A percentile compares a stretch with the other conserved stretches of the same genome.
Conservation (phyloP, 2,888 invertebrate species). For the Aproaerema taeniolella region DNA sequence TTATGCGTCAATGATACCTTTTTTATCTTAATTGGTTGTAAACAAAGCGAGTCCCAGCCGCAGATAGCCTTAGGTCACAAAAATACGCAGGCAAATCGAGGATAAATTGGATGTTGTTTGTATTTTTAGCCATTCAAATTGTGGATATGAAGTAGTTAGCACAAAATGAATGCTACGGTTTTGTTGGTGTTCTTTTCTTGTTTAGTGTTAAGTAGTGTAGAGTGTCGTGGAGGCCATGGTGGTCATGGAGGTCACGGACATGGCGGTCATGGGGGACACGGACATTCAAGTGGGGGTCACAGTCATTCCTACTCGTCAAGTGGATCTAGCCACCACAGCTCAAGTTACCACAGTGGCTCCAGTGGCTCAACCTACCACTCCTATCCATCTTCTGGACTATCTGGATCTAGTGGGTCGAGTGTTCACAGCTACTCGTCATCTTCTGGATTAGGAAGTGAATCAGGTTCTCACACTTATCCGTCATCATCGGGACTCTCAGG, state of each 20-base stretch:
- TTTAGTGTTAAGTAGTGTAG: neutral
- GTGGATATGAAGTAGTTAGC: no score
- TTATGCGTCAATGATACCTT: no score
- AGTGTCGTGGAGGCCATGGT: neutral
- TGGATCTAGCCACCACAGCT: no score
- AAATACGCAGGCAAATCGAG: no score
- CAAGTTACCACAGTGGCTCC: no score
- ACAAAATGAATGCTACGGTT: no score
- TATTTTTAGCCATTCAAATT: no score
- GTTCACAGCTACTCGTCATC: neutral
- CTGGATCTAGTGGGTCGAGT: neutral
- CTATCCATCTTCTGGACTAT: neutral
- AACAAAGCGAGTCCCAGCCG: no score
- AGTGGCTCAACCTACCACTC: no score
- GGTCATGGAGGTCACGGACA: constrained; percentile 2
- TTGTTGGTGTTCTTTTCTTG: neutral
- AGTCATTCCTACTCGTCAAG: constrained; percentile 2
- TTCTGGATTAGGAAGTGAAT: neutral
- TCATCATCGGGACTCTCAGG: neutral
- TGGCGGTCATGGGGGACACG: neutral
- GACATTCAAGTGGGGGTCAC: neutral
- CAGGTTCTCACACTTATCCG: neutral
- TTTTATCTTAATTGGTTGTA: no score
- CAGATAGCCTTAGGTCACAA: neutral
- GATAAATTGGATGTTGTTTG: no score